These are phyloP conservation scores for Lepidocyrtinus sp. DNA, from an alignment of 2,888 invertebrate genomes.

Conservation along the genomic window DNA sequence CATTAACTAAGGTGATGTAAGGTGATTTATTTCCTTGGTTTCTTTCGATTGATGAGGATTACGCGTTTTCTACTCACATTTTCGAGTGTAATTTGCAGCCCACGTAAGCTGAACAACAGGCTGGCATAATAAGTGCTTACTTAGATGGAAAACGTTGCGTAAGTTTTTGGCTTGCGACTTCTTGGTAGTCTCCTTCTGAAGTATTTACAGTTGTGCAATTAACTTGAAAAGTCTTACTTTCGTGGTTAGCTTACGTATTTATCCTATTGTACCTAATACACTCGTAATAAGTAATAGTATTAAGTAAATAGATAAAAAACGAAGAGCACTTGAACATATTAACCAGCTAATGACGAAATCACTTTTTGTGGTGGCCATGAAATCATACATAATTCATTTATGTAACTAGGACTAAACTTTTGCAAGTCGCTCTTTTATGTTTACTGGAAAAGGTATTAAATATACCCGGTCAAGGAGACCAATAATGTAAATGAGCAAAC, in stretches of 20 bases:
- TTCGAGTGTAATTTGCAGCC: background rate
- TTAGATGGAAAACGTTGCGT: background rate
- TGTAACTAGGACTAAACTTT: constrained; percentile 26
- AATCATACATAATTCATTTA: constrained; percentile 43
- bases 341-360: constrained; percentile 6
- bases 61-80: background rate
- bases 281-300: background rate
- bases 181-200: background rate
- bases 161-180: background rate
- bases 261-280: background rate
- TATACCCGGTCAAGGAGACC: background rate
- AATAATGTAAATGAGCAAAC: background rate
- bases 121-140: background rate
- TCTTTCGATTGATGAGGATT: background rate
- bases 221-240: background rate
- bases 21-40: background rate
- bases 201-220: background rate
- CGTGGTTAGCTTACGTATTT: background rate
- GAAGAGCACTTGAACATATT: background rate
- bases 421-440: background rate
- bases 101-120: background rate
- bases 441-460: background rate
- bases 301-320: background rate
- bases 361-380: constrained; percentile 25
- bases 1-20: background rate